A percentile compares a stretch with the other conserved stretches of the same genome.
Evolutionary conservation across 2,888 invertebrate genomes (phyloP).

Genomic region (Cyrtodaria siliqua): DNA sequence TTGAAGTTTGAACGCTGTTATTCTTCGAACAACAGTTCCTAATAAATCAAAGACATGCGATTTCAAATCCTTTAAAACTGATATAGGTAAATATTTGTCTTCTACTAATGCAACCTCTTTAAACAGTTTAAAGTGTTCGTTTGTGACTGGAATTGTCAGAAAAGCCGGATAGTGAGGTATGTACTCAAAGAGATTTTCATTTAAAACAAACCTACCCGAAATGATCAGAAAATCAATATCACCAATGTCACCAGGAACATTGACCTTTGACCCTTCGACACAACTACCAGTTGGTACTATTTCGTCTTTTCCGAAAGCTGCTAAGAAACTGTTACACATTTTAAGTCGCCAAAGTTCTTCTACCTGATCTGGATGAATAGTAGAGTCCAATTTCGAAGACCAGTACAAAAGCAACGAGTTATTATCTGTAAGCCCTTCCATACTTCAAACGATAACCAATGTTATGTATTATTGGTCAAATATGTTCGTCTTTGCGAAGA

Average conservation of each 20-base stretch:
- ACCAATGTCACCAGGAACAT: constrained; percentile 15
- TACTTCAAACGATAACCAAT: too few species aligned
- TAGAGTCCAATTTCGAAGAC: too few species aligned
- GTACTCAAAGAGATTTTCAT: constrained; percentile 33
- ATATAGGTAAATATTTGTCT: constrained; percentile 1
- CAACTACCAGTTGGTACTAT: constrained; percentile 18
- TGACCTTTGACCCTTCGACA: constrained; percentile 40
- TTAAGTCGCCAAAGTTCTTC: too few species aligned
- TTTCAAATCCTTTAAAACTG: background rate
- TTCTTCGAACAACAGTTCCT: background rate
- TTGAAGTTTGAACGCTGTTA: background rate
- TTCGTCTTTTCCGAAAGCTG: constrained; percentile 12
- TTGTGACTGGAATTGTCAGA: constrained; percentile 9
- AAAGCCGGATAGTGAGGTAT: constrained; percentile 28
- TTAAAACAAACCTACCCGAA: constrained; percentile 10
- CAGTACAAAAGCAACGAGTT: too few species aligned
- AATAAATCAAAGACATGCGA: background rate
- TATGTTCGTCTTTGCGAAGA: too few species aligned
- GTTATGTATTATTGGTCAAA: too few species aligned
- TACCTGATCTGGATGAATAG: too few species aligned
- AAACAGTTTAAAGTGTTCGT: constrained; percentile 16
- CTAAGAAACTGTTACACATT: too few species aligned
- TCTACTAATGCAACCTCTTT: constrained; percentile 4
- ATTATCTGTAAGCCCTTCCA: too few species aligned
- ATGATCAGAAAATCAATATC: constrained; percentile 37